Evolutionary conservation across 1,140 invertebrate species (phyloP).

Genomic region (Brachystomella parvula): DNA sequence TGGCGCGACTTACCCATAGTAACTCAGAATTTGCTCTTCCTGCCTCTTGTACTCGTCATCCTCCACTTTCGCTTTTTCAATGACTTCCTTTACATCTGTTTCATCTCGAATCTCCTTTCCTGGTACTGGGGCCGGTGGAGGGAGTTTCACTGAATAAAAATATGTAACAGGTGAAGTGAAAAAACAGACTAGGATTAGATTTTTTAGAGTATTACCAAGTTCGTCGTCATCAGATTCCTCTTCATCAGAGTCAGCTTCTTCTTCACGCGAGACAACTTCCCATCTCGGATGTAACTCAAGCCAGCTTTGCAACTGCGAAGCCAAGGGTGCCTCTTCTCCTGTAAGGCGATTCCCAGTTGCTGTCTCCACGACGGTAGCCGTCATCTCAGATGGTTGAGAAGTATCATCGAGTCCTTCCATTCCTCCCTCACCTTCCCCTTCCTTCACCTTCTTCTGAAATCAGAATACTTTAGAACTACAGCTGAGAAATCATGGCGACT

Average conservation of each 20-base stretch:
- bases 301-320: constrained; percentile 52
- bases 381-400: constrained; percentile 39
- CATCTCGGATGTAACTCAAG: constrained; percentile 45
- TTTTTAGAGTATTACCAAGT: not conserved
- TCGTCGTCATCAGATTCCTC: constrained; percentile 31
- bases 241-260: constrained; percentile 41
- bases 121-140: constrained; percentile 34
- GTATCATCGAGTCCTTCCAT: constrained; percentile 30
- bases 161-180: not conserved
- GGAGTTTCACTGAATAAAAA: constrained; percentile 9
- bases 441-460: constrained; percentile 24
- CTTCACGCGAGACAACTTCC: constrained; percentile 50
- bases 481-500: not conserved
- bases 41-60: constrained; percentile 52
- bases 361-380: constrained; percentile 54
- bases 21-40: constrained; percentile 42
- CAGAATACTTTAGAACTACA: not conserved
- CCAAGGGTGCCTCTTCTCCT: constrained; percentile 52
- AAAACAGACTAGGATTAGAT: not conserved
- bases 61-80: constrained; percentile 44
- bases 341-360: constrained; percentile 50
- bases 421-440: constrained; percentile 30
- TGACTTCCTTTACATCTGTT: constrained; percentile 38
- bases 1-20: constrained; percentile 43
- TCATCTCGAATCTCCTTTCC: constrained; percentile 2